Percentiles rank a stretch among this genome's conserved stretches.
phyloP scores from a whole-genome alignment of 2,888 invertebrate genomes.

The Notodonta dromedarius region DNA sequence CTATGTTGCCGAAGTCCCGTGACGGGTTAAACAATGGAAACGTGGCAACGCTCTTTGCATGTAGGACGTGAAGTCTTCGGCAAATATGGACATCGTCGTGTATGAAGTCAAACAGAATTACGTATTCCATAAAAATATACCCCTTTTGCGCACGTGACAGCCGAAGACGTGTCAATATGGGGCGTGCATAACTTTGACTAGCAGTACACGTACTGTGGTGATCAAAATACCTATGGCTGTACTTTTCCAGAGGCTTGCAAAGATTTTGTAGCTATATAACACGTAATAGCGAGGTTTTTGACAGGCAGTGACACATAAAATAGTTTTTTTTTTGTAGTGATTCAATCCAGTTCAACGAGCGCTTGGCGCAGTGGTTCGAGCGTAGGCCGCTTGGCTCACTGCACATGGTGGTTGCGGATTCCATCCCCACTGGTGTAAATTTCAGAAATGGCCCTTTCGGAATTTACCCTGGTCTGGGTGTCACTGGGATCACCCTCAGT shows the following conservation, averaged over 20 bases:
- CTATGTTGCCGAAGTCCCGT: conserved; percentile 5
- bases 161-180: conserved; percentile 49
- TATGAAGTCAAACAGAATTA: conserved; percentile 84
- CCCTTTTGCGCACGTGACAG: conserved; percentile 78
- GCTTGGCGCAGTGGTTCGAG: too few species aligned
- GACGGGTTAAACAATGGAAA: conserved; percentile 48
- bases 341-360: too few species aligned
- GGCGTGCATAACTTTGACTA: conserved; percentile 25
- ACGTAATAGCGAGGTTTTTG: too few species aligned
- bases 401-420: too few species aligned
- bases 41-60: conserved; percentile 67
- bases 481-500: too few species aligned
- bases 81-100: conserved; percentile 83
- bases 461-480: too few species aligned
- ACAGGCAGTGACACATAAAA: too few species aligned
- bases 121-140: conserved; percentile 84
- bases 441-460: too few species aligned
- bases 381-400: too few species aligned
- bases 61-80: conserved; percentile 80
- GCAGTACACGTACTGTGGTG: background rate
- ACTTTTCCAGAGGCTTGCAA: background rate
- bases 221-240: background rate
- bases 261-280: background rate
- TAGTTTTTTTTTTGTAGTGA: too few species aligned
- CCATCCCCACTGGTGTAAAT: too few species aligned